These are phyloP conservation scores for Exephanes ischioxanthus DNA, from an alignment of 2,888 invertebrate species.

Conservation along the genomic window DNA sequence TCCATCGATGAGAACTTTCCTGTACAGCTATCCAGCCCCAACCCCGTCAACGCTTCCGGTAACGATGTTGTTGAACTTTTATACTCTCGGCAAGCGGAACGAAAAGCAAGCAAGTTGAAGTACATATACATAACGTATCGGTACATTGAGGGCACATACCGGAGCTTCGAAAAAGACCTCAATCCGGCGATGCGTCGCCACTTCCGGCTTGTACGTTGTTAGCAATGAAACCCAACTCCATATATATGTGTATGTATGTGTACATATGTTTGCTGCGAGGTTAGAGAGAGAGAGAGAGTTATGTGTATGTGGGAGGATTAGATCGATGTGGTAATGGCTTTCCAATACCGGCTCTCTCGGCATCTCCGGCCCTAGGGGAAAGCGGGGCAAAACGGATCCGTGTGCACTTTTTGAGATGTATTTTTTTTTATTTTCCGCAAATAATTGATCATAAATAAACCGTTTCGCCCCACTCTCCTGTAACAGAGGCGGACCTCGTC, in stretches of 20 bases:
- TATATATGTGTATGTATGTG: not conserved
- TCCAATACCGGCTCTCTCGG: slow-evolving; percentile 37
- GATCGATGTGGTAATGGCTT: slow-evolving; percentile 55
- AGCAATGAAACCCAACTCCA: slow-evolving; percentile 22
- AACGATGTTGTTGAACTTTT: slow-evolving; percentile 61
- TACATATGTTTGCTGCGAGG: slow-evolving; percentile 1
- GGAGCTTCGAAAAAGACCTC: slow-evolving; percentile 28
- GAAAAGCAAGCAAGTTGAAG: slow-evolving; percentile 42
- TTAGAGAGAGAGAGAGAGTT: slow-evolving; percentile 24
- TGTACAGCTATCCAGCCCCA: not conserved
- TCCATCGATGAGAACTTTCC: slow-evolving; percentile 48
- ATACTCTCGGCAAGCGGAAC: slow-evolving; percentile 46
- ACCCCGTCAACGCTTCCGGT: slow-evolving; percentile 35
- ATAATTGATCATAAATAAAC: not conserved
- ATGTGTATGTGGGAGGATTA: slow-evolving; percentile 22
- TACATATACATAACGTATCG: slow-evolving; percentile 32
- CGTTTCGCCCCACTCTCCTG: not conserved
- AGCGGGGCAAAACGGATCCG: slow-evolving; percentile 19
- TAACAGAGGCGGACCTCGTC: not conserved
- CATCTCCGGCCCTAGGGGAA: not conserved
- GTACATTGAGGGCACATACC: slow-evolving; percentile 15
- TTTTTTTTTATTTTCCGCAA: not conserved
- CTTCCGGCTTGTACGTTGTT: slow-evolving; percentile 46
- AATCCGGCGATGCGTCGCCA: slow-evolving; percentile 33
- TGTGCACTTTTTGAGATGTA: not conserved